These are phyloP conservation scores for Eilema depressum DNA, from an alignment of 2,888 invertebrate genomes.

Conservation along the genomic window DNA sequence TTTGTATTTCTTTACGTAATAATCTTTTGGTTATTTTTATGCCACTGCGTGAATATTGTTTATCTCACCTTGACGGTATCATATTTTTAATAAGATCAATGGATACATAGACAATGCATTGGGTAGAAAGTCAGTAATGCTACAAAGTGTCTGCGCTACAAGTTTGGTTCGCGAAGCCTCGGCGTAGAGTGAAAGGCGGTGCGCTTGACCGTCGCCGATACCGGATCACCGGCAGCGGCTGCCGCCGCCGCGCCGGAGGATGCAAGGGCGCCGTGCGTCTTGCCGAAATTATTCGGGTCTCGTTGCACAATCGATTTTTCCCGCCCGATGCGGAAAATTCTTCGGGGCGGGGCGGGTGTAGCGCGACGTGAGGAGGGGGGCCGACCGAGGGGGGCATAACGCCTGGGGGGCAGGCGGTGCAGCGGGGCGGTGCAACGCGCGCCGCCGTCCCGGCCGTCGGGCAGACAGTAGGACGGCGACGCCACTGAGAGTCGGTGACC, in stretches of 20 bases:
- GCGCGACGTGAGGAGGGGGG: constrained; percentile 70
- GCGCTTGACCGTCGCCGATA: constrained; percentile 75
- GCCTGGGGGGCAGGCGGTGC: constrained; percentile 83
- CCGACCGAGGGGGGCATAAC: constrained; percentile 67
- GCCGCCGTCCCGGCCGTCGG: constrained; percentile 80
- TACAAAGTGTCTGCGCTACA: constrained; percentile 30
- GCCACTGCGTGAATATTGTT: constrained; percentile 25
- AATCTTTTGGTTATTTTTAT: constrained; percentile 35
- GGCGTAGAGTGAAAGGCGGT: constrained; percentile 66
- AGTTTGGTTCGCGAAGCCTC: constrained; percentile 28
- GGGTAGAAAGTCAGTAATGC: constrained; percentile 27
- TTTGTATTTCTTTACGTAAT: constrained; percentile 27
- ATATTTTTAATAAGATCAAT: constrained; percentile 32
- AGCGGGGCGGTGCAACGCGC: constrained; percentile 86
- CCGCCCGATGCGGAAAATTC: constrained; percentile 87
- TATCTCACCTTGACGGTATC: constrained; percentile 49
- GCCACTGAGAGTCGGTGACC: constrained; percentile 86
- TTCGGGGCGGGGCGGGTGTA: constrained; percentile 84
- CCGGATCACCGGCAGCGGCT: constrained; percentile 52
- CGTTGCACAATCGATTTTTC: constrained; percentile 88
- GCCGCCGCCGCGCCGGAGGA: constrained; percentile 63
- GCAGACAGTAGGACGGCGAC: constrained; percentile 87
- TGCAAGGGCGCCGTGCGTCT: constrained; percentile 87
- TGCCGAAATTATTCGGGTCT: constrained; percentile 87
- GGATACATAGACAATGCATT: constrained; percentile 31